These are phyloP conservation scores for Sturnus vulgaris DNA, from an alignment of 2,113 vertebrate species.

Conservation along the genomic window DNA sequence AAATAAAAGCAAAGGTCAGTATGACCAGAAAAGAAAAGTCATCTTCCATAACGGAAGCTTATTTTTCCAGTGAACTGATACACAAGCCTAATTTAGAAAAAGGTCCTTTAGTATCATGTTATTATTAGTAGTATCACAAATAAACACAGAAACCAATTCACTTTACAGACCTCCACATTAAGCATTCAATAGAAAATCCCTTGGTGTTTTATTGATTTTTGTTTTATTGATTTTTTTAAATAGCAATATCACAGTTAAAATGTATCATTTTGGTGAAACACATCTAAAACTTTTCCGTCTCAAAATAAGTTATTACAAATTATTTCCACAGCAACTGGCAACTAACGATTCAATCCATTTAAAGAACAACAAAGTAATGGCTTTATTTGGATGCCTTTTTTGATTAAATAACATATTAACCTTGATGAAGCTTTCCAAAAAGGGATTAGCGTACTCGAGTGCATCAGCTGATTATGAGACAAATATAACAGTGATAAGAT, in stretches of 20 bases:
- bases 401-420: conserved; percentile 64
- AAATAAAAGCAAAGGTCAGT: conserved; percentile 61
- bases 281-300: conserved; percentile 41
- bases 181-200: conserved; percentile 57
- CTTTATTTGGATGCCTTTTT: conserved; percentile 56
- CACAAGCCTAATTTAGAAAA: conserved; percentile 47
- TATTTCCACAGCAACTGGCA: conserved; percentile 47
- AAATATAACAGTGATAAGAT: conserved; percentile 41
- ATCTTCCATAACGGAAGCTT: conserved; percentile 28
- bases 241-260: conserved; percentile 46
- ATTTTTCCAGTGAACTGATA: conserved; percentile 53
- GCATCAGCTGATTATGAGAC: conserved; percentile 43
- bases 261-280: conserved; percentile 35
- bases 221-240: conserved; percentile 60
- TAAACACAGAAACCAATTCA: conserved; percentile 64
- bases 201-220: conserved; percentile 52
- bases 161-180: conserved; percentile 52
- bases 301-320: conserved; percentile 6
- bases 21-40: conserved; percentile 47
- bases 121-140: conserved; percentile 64
- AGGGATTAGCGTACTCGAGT: conserved; percentile 28
- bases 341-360: conserved; percentile 51
- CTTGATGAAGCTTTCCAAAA: conserved; percentile 61
- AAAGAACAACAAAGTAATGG: conserved; percentile 55
- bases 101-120: conserved; percentile 43